Evolutionary conservation across 2,888 invertebrate species (phyloP).

Genomic region (Drosophila eohydei): DNA sequence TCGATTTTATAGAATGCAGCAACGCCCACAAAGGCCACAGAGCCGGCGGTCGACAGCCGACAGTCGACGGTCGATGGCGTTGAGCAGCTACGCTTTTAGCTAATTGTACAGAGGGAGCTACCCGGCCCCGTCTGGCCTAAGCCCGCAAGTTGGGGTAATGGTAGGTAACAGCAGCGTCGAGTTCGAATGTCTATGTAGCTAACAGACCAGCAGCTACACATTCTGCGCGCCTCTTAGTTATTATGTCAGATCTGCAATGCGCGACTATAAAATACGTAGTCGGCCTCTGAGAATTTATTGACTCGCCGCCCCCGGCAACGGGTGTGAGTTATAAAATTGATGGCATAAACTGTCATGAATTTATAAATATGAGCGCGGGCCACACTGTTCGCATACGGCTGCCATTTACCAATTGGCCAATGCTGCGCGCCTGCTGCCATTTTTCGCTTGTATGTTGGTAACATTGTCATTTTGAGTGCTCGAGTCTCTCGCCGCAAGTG

Average conservation of each 20-base stretch:
- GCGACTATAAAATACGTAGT: constrained; percentile 82
- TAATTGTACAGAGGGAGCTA: constrained; percentile 13
- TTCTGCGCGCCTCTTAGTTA: constrained; percentile 82
- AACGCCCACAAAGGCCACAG: constrained; percentile 63
- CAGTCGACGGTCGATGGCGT: neutral
- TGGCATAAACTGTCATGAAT: constrained; percentile 77
- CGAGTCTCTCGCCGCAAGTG: constrained; percentile 34
- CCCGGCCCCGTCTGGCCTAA: neutral
- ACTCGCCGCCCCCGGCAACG: constrained; percentile 74
- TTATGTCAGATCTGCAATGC: constrained; percentile 83
- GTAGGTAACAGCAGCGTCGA: constrained; percentile 43
- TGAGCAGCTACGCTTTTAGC: constrained; percentile 4
- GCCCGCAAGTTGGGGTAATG: constrained; percentile 14
- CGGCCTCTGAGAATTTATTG: constrained; percentile 80
- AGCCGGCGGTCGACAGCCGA: constrained; percentile 15
- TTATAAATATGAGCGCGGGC: constrained; percentile 64
- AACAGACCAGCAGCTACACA: constrained; percentile 70
- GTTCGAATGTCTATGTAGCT: constrained; percentile 43
- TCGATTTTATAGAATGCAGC: constrained; percentile 82
- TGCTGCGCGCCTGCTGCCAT: constrained; percentile 65
- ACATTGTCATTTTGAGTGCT: constrained; percentile 70
- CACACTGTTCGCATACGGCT: constrained; percentile 18
- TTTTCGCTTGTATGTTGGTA: constrained; percentile 82
- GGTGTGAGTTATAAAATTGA: constrained; percentile 80
- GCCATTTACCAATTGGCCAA: neutral